A percentile compares a stretch with the other conserved stretches of the same genome.
These are phyloP conservation scores for Sinonovacula constricta DNA, from an alignment of 1,140 invertebrate genomes.

Conservation along the genomic window DNA sequence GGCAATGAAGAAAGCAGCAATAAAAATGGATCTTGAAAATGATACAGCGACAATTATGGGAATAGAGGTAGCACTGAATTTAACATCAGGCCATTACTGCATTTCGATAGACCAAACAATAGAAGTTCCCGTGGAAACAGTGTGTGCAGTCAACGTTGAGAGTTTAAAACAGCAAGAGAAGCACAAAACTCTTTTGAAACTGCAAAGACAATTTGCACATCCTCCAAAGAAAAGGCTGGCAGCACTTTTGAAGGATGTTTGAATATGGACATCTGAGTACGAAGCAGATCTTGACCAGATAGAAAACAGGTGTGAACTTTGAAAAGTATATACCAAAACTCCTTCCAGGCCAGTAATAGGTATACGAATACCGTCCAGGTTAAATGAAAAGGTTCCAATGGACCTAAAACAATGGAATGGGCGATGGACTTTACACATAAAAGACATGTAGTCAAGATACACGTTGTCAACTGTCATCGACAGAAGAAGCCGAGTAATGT, in stretches of 20 bases:
- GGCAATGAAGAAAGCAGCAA: conserved; percentile 50
- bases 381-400: conserved; percentile 56
- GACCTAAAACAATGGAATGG: conserved; percentile 50
- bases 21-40: conserved; percentile 54
- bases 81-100: conserved; percentile 56
- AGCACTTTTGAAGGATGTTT: conserved; percentile 51
- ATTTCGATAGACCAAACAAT: conserved; percentile 41
- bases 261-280: conserved; percentile 47
- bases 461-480: conserved; percentile 40
- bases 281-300: conserved; percentile 40
- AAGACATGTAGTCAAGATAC: conserved; percentile 53
- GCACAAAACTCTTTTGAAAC: conserved; percentile 33
- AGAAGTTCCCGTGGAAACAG: conserved; percentile 35
- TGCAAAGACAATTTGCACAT: conserved; percentile 58
- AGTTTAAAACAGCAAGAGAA: conserved; percentile 26
- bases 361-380: conserved; percentile 52
- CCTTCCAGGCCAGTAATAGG: conserved; percentile 46
- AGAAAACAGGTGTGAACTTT: conserved; percentile 45
- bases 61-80: conserved; percentile 43
- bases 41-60: conserved; percentile 50
- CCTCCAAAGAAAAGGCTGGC: conserved; percentile 47
- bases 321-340: conserved; percentile 48
- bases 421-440: conserved; percentile 55
- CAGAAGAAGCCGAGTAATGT: conserved; percentile 46
- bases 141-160: conserved; percentile 28